A percentile compares a stretch with the other conserved stretches of the same genome.
Evolutionary conservation across 2,888 invertebrate genomes (phyloP).

Genomic region (Dasypolia templi): DNA sequence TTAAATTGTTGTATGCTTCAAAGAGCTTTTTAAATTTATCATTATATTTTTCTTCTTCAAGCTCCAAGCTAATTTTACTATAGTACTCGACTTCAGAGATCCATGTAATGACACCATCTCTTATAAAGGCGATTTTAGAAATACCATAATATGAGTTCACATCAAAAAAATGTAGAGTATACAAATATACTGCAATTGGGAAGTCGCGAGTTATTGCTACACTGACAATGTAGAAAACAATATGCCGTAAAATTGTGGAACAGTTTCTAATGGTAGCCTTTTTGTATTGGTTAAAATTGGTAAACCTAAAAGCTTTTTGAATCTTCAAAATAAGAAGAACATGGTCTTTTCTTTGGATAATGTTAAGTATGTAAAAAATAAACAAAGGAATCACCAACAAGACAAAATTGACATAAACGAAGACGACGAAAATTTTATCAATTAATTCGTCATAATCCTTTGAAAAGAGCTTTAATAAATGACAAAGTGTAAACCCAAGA

Average conservation of each 20-base stretch:
- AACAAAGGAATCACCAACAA: not conserved
- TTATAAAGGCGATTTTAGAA: slow-evolving; percentile 23
- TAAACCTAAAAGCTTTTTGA: slow-evolving; percentile 34
- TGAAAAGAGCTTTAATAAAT: accelerated
- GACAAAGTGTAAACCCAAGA: not conserved
- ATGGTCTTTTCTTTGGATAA: slow-evolving; percentile 31
- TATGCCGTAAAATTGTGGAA: not conserved
- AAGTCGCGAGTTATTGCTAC: not conserved
- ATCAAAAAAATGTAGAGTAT: slow-evolving; percentile 21
- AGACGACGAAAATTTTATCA: not conserved
- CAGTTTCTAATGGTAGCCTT: slow-evolving; percentile 24
- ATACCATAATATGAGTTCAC: slow-evolving; percentile 19
- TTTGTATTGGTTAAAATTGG: slow-evolving; percentile 25
- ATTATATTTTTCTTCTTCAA: slow-evolving; percentile 12
- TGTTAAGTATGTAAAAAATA: slow-evolving; percentile 25
- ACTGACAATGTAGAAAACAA: not conserved
- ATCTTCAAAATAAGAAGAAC: slow-evolving; percentile 35
- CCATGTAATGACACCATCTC: slow-evolving; percentile 40
- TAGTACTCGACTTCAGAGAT: slow-evolving; percentile 30
- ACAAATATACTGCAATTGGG: not conserved
- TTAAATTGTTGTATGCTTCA: slow-evolving; percentile 37
- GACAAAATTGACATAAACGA: not conserved
- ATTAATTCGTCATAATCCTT: accelerated
- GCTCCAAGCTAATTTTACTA: slow-evolving; percentile 9
- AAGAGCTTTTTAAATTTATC: slow-evolving; percentile 23